Percentiles rank a stretch among this genome's conserved stretches.
Conservation (phyloP, 2,888 invertebrate genomes). For the Conomelus anceps region DNA sequence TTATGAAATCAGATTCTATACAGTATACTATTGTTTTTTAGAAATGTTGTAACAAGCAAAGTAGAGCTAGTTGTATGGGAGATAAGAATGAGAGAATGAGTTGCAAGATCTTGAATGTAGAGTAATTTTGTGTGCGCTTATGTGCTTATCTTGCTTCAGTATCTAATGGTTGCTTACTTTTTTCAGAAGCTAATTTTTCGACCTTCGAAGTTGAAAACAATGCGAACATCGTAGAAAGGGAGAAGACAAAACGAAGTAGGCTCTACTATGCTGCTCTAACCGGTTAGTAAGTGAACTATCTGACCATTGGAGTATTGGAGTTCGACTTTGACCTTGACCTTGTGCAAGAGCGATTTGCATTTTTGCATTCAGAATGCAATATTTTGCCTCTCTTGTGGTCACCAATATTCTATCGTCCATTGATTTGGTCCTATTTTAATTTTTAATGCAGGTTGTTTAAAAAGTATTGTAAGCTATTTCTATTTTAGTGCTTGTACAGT, state of each 20-base stretch:
- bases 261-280: conserved; percentile 3
- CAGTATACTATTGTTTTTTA: neutral
- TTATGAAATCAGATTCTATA: too few species aligned
- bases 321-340: neutral
- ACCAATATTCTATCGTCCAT: neutral
- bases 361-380: neutral
- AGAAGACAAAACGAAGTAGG: neutral
- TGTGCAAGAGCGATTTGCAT: neutral
- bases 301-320: neutral
- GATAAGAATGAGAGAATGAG: neutral
- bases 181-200: neutral
- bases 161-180: neutral
- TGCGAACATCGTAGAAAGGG: neutral
- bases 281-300: neutral
- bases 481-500: too few species aligned
- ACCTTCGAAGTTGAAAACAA: neutral
- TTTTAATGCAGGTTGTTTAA: too few species aligned
- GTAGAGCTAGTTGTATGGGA: neutral
- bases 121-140: neutral
- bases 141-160: neutral
- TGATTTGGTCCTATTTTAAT: neutral
- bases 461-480: too few species aligned
- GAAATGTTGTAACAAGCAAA: too few species aligned
- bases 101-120: neutral
- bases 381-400: neutral